Base-by-base conservation (phyloP, 2,113 vertebrate genomes). In the Alligator sinensis region DNA sequence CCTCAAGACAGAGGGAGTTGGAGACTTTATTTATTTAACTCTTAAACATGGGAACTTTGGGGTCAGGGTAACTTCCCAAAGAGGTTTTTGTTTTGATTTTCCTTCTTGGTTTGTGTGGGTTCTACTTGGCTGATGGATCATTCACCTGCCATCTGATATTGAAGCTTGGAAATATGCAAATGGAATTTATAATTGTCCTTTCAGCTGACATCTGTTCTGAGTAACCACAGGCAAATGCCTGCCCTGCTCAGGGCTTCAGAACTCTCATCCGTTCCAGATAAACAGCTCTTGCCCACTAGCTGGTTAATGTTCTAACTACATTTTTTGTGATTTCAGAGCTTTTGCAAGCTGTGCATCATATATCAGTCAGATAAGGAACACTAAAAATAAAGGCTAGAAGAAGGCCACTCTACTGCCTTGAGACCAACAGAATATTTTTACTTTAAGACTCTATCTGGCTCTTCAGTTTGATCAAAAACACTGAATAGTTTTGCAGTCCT, bases 1-100 rank as follows among this genome's bases (percentile, higher is more conserved):
- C 92, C 68, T 92, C 87, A 87, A 95, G 90, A 86, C 92, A 94
- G 38, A 91, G 92, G 93, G 95, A 94, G 91, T 81, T 87, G 80
- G 63, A 91, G 68, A 81, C 95, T 95, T 93, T 97, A 91, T 97
- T 97, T 96, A 92, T 85, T 96, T 82, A 94, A 19, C 75, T 80
- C 79, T 63, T 81, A 92, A 90, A 97, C 92, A 92, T 90, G 90
- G 94, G 91, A 95, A 96, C 84, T 92, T 63, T 87, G 38, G 94
- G 92, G 91, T 81, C 30, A 87, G 72, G 91, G 89, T 88, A 95
- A 95, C 91, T 94, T 93, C 86, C 92, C 83, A 70, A 92, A 88
- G 83, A 88, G 62, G 57, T 88, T n/a, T 89, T 90, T 92, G 74
- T 83, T 97, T 96, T 90, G 84, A 87, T 94, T 92, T 92, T 93